Evolutionary conservation across 2,888 invertebrate genomes (phyloP), one percentile per base, ranked within the genome.

Genomic region (Bedellia somnulentella): DNA sequence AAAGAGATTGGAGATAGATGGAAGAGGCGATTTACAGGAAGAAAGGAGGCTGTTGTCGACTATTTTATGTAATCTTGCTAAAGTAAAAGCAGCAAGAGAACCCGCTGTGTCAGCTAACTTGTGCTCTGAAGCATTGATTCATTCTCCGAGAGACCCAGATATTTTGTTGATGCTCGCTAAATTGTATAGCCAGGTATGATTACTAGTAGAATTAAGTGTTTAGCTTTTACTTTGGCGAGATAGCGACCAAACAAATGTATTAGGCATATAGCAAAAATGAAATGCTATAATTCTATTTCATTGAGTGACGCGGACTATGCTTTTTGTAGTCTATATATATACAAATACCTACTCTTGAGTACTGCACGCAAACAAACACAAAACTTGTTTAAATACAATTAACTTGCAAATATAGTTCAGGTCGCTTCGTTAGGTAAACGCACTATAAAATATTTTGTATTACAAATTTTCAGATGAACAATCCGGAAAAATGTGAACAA

Each of bases 401-500:
- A n/a, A n/a, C n/a, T n/a, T n/a, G n/a, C n/a, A n/a, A n/a, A n/a
- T n/a, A n/a, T n/a, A n/a, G n/a, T n/a, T n/a, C n/a, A n/a, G n/a
- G n/a, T n/a, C n/a, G n/a, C n/a, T n/a, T n/a, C n/a, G n/a, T n/a
- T n/a, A n/a, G n/a, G n/a, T n/a, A n/a, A n/a, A n/a, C n/a, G n/a
- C n/a, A 18, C 18, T 18, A 18, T 18, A 18, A 18, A 18, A 6
- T 6, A 18, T n/a, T n/a, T 22, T 25, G 18, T 24, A n/a, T n/a
- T n/a, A n/a, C n/a, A n/a, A n/a, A 14, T 35, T 56, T 56, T 16
- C 47, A 87, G 85, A 84, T 86, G 46, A 92, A 90, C 47, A 87
- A 91, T 47, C 77, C 93, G 39, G 92, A 93, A 37, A 80, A 87
- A 40, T 97, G 96, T 55, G 89, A 93, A 42, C 87, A 90, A 46